phyloP scores from a whole-genome alignment of 2,888 invertebrate species.

The Cantharis rustica region DNA sequence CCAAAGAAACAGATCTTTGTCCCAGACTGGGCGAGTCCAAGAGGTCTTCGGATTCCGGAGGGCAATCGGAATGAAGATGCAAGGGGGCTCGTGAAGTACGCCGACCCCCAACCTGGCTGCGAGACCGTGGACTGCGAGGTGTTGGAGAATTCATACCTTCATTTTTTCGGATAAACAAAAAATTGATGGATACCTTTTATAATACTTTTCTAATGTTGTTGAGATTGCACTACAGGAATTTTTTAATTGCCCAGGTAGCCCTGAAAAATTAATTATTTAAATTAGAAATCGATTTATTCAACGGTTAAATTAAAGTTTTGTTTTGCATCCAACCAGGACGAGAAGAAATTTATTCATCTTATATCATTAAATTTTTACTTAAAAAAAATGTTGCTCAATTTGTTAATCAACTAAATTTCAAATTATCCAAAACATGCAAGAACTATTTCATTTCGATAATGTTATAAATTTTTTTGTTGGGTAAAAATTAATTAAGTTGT shows the following conservation, averaged over 20 bases:
- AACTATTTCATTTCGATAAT: neutral
- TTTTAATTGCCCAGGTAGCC: neutral
- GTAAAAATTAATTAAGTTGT: neutral
- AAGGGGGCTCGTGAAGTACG: conserved; percentile 38
- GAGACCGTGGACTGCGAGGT: conserved; percentile 40
- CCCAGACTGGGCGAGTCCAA: conserved; percentile 41
- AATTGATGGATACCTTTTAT: conserved; percentile 4
- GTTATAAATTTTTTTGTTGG: neutral
- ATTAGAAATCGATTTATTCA: neutral
- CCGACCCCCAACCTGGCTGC: conserved; percentile 42
- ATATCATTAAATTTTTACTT: neutral
- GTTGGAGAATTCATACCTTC: conserved; percentile 42
- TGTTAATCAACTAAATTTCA: neutral
- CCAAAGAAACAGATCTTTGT: conserved; percentile 45
- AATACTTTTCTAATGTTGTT: neutral
- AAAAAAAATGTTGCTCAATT: neutral
- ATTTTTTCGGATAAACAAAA: conserved; percentile 17
- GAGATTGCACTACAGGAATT: neutral
- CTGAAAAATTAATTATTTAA: neutral
- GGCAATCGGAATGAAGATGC: conserved; percentile 40
- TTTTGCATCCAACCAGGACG: neutral
- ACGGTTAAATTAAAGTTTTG: neutral
- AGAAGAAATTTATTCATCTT: neutral
- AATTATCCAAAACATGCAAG: neutral
- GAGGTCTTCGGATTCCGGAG: conserved; percentile 36